Conservation (phyloP, 2,797 vertebrate genomes). For the Sebastes vulpes region DNA sequence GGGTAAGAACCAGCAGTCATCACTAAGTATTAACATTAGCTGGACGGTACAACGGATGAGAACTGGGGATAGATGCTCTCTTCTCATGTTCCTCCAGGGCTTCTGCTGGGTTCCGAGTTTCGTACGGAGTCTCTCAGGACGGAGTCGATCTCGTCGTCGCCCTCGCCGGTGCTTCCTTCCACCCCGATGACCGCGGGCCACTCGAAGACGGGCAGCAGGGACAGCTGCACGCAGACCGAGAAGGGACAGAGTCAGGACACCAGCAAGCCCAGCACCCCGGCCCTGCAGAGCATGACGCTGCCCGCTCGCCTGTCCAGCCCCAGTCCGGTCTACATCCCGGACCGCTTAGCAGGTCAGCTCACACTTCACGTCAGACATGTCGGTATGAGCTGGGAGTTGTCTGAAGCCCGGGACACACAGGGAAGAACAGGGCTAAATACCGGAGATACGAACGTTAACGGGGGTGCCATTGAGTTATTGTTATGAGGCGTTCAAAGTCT, state of each 20-base stretch:
- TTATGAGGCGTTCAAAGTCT: no score
- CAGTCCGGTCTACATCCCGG: conserved; percentile 88
- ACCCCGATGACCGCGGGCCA: conserved; percentile 91
- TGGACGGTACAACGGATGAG: not conserved
- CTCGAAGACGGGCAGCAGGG: conserved; percentile 95
- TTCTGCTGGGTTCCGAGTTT: conserved; percentile 94
- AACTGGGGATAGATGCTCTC: not conserved
- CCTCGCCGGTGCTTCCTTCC: conserved; percentile 93
- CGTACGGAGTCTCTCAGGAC: conserved; percentile 88
- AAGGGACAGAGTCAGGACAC: conserved; percentile 88
- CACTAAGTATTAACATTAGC: not conserved
- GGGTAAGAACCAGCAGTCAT: conserved; percentile 80
- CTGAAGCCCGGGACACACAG: not conserved
- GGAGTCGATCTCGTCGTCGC: conserved; percentile 94
- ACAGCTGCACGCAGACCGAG: conserved; percentile 98
- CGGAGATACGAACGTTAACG: no score
- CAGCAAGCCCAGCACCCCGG: conserved; percentile 85
- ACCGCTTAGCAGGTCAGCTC: conserved; percentile 90
- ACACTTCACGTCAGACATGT: not conserved
- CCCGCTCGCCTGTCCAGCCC: conserved; percentile 87
- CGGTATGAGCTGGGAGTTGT: not conserved
- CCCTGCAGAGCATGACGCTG: conserved; percentile 81
- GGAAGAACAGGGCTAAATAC: no score
- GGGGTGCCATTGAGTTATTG: no score
- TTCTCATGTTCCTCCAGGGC: conserved; percentile 79